Percentiles rank a stretch among this genome's conserved stretches.
These are phyloP conservation scores for Mesitornis unicolor DNA, from an alignment of 2,113 vertebrate genomes.

Conservation along the genomic window DNA sequence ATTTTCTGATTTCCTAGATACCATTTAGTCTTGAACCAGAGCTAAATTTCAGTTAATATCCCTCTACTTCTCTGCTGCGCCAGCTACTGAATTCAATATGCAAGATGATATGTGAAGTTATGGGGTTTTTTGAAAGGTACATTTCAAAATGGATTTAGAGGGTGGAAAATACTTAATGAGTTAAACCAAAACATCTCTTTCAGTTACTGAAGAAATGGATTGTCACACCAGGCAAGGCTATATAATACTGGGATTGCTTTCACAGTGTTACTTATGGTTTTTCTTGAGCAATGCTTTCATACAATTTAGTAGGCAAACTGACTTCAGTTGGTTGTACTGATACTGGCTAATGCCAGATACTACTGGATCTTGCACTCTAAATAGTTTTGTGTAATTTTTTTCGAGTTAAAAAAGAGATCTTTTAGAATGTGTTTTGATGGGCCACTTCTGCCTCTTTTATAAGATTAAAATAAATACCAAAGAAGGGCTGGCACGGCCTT, in stretches of 20 bases:
- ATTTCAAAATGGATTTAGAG: background rate
- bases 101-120: background rate
- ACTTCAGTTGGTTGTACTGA: background rate
- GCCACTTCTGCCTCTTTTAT: background rate
- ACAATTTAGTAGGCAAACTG: background rate
- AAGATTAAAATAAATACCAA: background rate
- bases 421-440: background rate
- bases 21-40: background rate
- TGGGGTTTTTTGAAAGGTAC: background rate
- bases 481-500: background rate
- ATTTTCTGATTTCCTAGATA: background rate
- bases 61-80: background rate
- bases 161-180: background rate
- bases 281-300: background rate
- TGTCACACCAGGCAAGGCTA: background rate
- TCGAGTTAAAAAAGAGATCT: background rate
- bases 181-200: background rate
- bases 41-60: background rate
- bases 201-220: background rate
- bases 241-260: background rate
- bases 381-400: background rate
- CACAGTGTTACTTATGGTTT: background rate
- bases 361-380: background rate
- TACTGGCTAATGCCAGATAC: background rate
- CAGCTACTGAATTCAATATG: background rate